Percentiles rank a stretch among this genome's conserved stretches.
These are phyloP conservation scores for Caenorhabditis zanzibari DNA, from an alignment of 2,888 invertebrate species.

Conservation along the genomic window DNA sequence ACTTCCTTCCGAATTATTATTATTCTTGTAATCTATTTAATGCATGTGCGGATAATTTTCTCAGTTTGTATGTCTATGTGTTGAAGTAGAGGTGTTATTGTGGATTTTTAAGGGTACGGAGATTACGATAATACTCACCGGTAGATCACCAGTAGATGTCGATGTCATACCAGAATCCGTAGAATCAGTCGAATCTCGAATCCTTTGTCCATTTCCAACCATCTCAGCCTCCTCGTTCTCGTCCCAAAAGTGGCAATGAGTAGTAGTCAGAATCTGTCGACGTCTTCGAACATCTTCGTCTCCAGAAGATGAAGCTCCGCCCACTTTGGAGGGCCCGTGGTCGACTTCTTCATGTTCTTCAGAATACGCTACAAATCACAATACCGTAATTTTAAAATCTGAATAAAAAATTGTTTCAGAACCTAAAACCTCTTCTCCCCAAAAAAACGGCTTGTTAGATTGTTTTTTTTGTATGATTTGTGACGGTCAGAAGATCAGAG, in stretches of 20 bases:
- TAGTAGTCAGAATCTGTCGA: neutral
- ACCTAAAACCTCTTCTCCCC: no score
- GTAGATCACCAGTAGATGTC: neutral
- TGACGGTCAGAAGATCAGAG: neutral
- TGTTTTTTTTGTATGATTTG: neutral
- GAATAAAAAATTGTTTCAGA: neutral
- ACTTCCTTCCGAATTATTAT: no score
- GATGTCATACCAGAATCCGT: neutral
- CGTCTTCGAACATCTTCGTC: neutral
- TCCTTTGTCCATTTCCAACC: neutral
- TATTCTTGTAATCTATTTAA: no score
- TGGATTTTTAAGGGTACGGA: no score
- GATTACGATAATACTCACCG: no score
- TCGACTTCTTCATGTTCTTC: no score
- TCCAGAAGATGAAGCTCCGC: neutral
- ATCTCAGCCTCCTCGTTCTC: neutral
- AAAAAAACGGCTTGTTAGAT: neutral
- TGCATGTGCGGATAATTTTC: no score
- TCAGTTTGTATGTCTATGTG: no score
- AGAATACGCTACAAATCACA: neutral
- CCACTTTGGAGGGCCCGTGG: neutral
- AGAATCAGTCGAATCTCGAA: neutral
- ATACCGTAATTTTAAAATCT: no score
- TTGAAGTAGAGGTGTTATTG: no score
- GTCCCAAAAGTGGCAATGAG: slow-evolving; percentile 1